Evolutionary conservation across 2,888 invertebrate species (phyloP).

Genomic region (Cerastis rubricosa): DNA sequence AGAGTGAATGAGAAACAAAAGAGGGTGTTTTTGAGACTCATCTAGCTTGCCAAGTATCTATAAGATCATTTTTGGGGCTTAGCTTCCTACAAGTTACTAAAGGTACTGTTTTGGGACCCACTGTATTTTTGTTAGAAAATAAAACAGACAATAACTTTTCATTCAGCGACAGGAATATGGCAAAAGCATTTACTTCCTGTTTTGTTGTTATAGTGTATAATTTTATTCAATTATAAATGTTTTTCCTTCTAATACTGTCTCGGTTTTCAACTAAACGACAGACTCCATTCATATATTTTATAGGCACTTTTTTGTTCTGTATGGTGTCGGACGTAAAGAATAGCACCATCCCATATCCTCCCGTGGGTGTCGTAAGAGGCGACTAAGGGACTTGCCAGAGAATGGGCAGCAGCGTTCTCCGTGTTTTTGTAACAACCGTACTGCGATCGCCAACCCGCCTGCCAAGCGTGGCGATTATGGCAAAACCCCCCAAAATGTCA

Average conservation of each 20-base stretch:
- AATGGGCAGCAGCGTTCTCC: too few species aligned
- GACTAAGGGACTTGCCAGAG: too few species aligned
- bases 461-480: too few species aligned
- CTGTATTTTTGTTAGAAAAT: not conserved
- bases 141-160: not conserved
- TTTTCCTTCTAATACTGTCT: slow-evolving; percentile 13
- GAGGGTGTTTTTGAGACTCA: slow-evolving; percentile 10
- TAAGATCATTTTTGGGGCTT: not conserved
- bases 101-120: slow-evolving; percentile 9
- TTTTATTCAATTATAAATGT: not conserved
- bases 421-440: too few species aligned
- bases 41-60: not conserved
- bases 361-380: too few species aligned
- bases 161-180: slow-evolving; percentile 1
- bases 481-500: too few species aligned
- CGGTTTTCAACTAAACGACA: not conserved
- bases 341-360: too few species aligned
- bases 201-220: not conserved
- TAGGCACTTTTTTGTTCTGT: not conserved
- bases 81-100: not conserved
- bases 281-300: slow-evolving; percentile 12
- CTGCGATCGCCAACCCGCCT: too few species aligned
- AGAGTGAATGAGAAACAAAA: slow-evolving; percentile 25
- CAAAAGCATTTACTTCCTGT: slow-evolving; percentile 5
- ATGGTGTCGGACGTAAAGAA: too few species aligned